These are phyloP conservation scores for Rhadina sibilatrix DNA, from an alignment of 2,113 vertebrate genomes.

Conservation along the genomic window DNA sequence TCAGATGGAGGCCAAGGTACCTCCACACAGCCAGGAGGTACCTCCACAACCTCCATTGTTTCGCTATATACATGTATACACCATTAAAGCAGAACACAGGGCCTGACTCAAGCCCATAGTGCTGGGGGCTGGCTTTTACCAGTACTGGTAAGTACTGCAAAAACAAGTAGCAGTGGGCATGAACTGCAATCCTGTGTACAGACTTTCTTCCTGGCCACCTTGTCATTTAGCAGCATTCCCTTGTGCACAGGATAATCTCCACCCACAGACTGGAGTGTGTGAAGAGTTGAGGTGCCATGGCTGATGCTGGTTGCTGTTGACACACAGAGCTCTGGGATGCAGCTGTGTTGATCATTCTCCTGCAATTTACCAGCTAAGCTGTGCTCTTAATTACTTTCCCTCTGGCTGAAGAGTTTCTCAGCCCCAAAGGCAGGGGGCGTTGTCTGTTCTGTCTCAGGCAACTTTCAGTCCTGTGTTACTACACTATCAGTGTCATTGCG, in stretches of 20 bases:
- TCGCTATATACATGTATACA: not conserved
- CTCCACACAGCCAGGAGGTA: not conserved
- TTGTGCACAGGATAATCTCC: not conserved
- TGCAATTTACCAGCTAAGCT: not conserved
- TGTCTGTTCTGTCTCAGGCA: not conserved
- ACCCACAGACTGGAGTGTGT: not conserved
- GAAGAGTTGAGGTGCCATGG: not conserved
- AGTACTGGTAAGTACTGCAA: accelerated
- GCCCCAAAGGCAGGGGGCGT: not conserved
- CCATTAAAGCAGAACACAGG: not conserved
- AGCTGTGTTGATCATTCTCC: not conserved
- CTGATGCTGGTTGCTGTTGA: not conserved
- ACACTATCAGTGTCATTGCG: accelerated
- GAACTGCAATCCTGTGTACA: not conserved
- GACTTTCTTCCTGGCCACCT: not conserved
- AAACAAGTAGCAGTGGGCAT: not conserved
- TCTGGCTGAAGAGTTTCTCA: not conserved
- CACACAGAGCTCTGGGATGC: accelerated
- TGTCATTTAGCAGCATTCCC: not conserved
- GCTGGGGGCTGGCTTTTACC: not conserved
- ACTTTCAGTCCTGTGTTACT: not conserved
- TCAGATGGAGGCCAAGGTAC: not conserved
- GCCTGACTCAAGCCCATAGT: not conserved
- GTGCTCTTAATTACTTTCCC: not conserved
- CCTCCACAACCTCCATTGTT: not conserved